Base-by-base conservation (phyloP, 2,888 invertebrate genomes). In the Acleris emargana region DNA sequence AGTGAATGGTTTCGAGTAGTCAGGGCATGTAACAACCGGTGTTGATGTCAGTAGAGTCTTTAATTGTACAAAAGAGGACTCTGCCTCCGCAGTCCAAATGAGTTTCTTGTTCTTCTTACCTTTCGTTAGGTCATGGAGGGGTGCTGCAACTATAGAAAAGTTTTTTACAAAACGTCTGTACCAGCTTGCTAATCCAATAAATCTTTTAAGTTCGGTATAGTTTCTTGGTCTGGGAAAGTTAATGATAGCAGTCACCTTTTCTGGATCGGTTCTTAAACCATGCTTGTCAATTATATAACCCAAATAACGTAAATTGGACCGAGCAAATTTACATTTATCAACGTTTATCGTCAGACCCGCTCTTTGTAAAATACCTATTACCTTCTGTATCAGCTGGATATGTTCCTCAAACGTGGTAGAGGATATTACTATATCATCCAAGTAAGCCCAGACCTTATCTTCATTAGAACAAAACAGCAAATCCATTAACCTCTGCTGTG, bases 151-250 rank as follows among this genome's bases (percentile, higher is more conserved):
- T 13, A 45, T 45, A n/a, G 45, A 45, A 45, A 45, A 45, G n/a
- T 45, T 45, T n/a, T 45, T n/a, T 5, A 42, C 42, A 13, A 42
- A 42, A 3, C 42, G 9, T 13, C 42, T 42, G 42, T 42, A 42
- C 42, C 42, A 42, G 42, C 42, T 42, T 9, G 42, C 42, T 13
- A 42, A 13, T 13, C 42, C 42, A 42, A 42, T 42, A 45, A 45
- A 22, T 22, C 22, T 22, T 22, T 22, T 22, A 22, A 22, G 22
- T 22, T 22, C 22, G 22, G 22, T 22, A 45, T 45, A 45, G n/a
- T 45, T 45, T 45, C 45, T 45, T n/a, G 45, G 45, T n/a, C 42
- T 42, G 42, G 42, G 42, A 13, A 42, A 42, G 42, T 42, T 42
- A 3, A 42, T 42, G 9, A 42, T 45, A n/a, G 45, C 45, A 1